Evolutionary conservation across 1,140 invertebrate species (phyloP), one percentile per base, ranked within the genome.

Genomic region (Aphis gossypii): DNA sequence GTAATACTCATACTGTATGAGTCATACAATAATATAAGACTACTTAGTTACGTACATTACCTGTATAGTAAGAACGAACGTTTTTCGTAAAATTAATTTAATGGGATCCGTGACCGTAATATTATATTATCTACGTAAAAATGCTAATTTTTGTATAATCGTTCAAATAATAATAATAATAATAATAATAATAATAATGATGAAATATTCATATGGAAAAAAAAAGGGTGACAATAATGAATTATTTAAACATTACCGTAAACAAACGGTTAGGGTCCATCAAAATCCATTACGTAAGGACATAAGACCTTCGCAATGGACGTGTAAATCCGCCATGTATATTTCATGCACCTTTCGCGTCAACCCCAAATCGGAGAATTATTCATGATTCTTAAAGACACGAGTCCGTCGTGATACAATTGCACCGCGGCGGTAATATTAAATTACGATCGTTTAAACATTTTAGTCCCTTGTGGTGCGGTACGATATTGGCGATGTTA

Each of bases 221-320:
- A 68, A 68, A 44, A 86, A 46, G 25, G 41, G 30, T 76, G 60
- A 86, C 23, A 46, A 25, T 86, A 41, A 86, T 86, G 84, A 46
- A 86, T 46, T 86, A 46, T 86, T 86, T 86, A 44, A 86, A 86
- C 84, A 86, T n/a, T 76, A 20, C 60, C 60, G 30, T 46, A 46
- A 86, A 46, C 84, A 46, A 25, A 44, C 84, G 38, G 38, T 86
- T 86, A 46, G 41, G 84, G 41, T 30, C 84, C 84, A 86, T 86
- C 41, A 86, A 86, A 86, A 86, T 86, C 84, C 41, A 86, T 86
- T 86, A 86, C 30, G n/a, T n/a, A 76, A 76, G 60, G n/a, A n/a
- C 30, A 76, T 11, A n/a, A 46, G 9, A 25, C 84, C 41, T 5
- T 41, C 84, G 14, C 60, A n/a, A 76, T n/a, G 60, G 60, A 76